A percentile compares a stretch with the other conserved stretches of the same genome.
Evolutionary conservation across 2,797 vertebrate species (phyloP).

Genomic region (Pygocentrus nattereri): DNA sequence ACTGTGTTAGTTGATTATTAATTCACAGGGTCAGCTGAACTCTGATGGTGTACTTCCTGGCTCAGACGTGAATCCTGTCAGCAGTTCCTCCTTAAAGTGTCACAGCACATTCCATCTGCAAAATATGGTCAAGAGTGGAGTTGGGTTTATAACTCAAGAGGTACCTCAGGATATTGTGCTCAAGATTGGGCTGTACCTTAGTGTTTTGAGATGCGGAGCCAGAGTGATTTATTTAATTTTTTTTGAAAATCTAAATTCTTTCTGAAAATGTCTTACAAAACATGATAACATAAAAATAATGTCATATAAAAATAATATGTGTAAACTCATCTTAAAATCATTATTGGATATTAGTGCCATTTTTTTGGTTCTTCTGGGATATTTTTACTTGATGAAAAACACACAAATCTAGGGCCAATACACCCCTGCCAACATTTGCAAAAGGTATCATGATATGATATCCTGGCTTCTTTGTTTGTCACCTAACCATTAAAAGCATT

Average conservation of each 20-base stretch:
- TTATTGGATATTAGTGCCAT: too few relatives aligned
- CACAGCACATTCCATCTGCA: conserved; percentile 22
- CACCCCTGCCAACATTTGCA: too few relatives aligned
- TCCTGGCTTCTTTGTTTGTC: too few relatives aligned
- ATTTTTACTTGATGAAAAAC: neutral
- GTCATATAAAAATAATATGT: too few relatives aligned
- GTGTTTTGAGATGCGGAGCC: neutral
- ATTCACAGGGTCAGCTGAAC: conserved; percentile 24
- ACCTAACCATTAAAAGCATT: too few relatives aligned
- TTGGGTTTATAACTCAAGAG: neutral
- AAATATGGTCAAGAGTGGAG: neutral
- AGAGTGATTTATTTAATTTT: too few relatives aligned
- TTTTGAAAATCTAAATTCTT: neutral
- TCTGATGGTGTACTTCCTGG: conserved; percentile 18
- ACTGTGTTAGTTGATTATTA: conserved; percentile 26
- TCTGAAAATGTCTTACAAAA: neutral
- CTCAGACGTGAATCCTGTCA: conserved; percentile 17
- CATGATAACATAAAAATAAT: neutral
- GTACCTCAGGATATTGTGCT: neutral
- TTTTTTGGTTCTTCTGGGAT: too few relatives aligned
- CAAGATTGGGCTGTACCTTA: neutral
- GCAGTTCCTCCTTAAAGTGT: conserved; percentile 32
- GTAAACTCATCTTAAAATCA: neutral
- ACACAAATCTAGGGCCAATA: too few relatives aligned
- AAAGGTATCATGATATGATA: too few relatives aligned